Percentiles rank a stretch among this genome's conserved stretches.
Evolutionary conservation across 2,113 vertebrate genomes (phyloP).

Genomic region (Cercopithecus mona): DNA sequence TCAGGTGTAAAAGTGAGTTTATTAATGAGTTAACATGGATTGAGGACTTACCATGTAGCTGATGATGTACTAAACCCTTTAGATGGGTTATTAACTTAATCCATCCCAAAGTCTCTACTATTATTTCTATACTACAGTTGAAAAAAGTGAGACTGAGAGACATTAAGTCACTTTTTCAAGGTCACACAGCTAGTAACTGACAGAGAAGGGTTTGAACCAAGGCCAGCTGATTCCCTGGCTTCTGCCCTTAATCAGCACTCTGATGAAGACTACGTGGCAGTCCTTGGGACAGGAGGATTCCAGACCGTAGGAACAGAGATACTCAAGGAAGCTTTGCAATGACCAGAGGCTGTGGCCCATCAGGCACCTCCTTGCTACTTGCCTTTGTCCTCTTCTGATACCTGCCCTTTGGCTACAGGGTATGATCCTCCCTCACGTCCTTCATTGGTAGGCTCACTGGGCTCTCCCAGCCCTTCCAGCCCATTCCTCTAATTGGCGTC

Average conservation of each 20-base stretch:
- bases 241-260: not conserved
- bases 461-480: not conserved
- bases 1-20: not conserved
- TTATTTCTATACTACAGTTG: not conserved
- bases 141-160: not conserved
- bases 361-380: not conserved
- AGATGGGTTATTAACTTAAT: not conserved
- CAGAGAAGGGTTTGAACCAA: not conserved
- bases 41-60: not conserved
- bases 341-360: not conserved
- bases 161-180: not conserved
- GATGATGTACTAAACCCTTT: not conserved
- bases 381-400: not conserved
- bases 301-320: not conserved
- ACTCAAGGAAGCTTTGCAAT: not conserved
- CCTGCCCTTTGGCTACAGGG: not conserved
- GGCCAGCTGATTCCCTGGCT: not conserved
- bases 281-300: not conserved
- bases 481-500: not conserved
- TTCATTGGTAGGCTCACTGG: not conserved
- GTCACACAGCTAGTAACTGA: not conserved
- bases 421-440: not conserved
- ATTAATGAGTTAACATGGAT: not conserved
- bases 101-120: not conserved
- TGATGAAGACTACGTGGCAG: not conserved